Conservation (phyloP, 2,888 invertebrate species). For the Vannuccia rotundouncinata region DNA sequence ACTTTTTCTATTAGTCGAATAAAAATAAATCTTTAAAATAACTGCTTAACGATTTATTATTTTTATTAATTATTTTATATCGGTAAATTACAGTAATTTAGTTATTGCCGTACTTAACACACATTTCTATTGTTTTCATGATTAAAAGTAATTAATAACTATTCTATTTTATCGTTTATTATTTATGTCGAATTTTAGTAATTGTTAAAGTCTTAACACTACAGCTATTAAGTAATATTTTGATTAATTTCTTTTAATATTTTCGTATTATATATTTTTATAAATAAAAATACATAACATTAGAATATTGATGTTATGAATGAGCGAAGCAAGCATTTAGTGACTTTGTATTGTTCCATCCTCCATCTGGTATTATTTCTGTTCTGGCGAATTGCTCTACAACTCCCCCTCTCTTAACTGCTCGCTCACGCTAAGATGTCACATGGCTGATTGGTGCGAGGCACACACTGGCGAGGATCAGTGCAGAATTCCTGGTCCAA, state of each 20-base stretch:
- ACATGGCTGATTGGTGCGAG: slow-evolving; percentile 7
- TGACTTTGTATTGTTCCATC: neutral
- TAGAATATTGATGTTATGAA: too few relatives aligned
- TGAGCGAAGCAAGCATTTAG: neutral
- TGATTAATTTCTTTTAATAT: too few relatives aligned
- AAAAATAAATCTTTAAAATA: too few relatives aligned
- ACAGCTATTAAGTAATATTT: too few relatives aligned
- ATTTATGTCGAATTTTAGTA: too few relatives aligned
- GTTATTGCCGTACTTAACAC: neutral
- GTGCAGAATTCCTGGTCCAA: neutral
- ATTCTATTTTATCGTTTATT: too few relatives aligned
- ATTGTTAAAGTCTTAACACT: too few relatives aligned
- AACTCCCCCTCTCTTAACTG: neutral
- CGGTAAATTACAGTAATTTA: neutral
- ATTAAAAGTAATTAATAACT: too few relatives aligned
- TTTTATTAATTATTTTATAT: neutral
- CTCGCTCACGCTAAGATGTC: slow-evolving; percentile 23
- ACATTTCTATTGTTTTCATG: neutral
- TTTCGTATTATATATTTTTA: too few relatives aligned
- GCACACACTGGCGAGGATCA: neutral
- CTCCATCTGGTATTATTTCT: slow-evolving; percentile 1
- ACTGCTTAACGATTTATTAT: too few relatives aligned
- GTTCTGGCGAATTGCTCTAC: neutral
- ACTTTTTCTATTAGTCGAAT: too few relatives aligned
- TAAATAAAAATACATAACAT: too few relatives aligned